These are phyloP conservation scores for Drosophila testacea DNA, from an alignment of 2,888 invertebrate genomes.

Conservation along the genomic window DNA sequence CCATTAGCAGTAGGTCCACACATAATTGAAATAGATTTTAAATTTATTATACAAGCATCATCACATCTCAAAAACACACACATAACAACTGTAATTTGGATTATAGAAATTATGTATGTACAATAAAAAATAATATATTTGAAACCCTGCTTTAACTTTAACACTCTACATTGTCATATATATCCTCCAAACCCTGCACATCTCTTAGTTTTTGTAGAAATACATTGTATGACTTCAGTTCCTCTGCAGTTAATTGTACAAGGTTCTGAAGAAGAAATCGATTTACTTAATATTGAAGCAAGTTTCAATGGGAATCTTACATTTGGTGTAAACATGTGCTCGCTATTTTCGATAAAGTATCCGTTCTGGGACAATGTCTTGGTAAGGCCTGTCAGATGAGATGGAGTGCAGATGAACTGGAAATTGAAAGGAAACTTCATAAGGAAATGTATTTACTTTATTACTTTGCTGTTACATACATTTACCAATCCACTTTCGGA, in stretches of 20 bases:
- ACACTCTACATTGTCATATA: slow-evolving; percentile 86
- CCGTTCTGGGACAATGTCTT: slow-evolving; percentile 84
- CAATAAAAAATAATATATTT: slow-evolving; percentile 34
- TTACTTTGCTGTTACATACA: slow-evolving; percentile 52
- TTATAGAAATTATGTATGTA: slow-evolving; percentile 49
- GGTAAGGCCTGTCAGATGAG: slow-evolving; percentile 85
- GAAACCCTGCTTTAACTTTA: background rate
- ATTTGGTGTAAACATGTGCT: slow-evolving; percentile 80
- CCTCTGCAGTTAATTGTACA: slow-evolving; percentile 85
- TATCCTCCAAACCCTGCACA: slow-evolving; percentile 87
- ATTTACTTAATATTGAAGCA: background rate
- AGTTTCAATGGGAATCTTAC: slow-evolving; percentile 41
- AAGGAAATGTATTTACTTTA: too few species aligned
- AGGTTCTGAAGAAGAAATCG: slow-evolving; percentile 74
- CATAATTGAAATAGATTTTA: slow-evolving; percentile 36
- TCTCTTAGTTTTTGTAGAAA: slow-evolving; percentile 86
- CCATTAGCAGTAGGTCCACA: slow-evolving; percentile 47
- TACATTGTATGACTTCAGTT: slow-evolving; percentile 85
- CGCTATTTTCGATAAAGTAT: slow-evolving; percentile 76
- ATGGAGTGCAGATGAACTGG: slow-evolving; percentile 87
- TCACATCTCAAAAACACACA: slow-evolving; percentile 23
- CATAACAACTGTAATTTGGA: slow-evolving; percentile 37
- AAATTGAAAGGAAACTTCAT: background rate
- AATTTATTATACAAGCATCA: slow-evolving; percentile 42
- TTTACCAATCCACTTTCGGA: slow-evolving; percentile 80